Conservation (phyloP, 2,888 invertebrate species). For the Selenia dentaria region DNA sequence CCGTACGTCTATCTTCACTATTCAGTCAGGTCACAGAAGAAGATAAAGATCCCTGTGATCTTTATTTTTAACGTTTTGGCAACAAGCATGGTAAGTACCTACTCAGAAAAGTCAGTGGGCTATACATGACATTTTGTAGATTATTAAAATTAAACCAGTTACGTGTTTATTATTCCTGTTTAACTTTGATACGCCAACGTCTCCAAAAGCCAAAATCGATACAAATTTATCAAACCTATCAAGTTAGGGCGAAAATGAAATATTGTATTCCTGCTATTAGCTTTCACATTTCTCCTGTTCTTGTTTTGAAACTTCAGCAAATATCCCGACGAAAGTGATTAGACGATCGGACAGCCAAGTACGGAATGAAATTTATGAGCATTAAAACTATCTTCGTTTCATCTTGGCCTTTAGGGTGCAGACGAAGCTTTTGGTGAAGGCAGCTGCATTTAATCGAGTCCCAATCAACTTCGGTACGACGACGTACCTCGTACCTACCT, state of each 20-base stretch:
- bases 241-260: conserved; percentile 17
- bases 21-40: too few species aligned
- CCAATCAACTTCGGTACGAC: conserved; percentile 71
- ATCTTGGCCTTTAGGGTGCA: conserved; percentile 66
- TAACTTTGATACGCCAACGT: too few species aligned
- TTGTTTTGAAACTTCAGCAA: conserved; percentile 64
- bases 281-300: conserved; percentile 37
- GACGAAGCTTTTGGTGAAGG: conserved; percentile 53
- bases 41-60: too few species aligned
- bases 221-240: not conserved
- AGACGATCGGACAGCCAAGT: conserved; percentile 66
- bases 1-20: too few species aligned
- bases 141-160: too few species aligned
- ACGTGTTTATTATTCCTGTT: too few species aligned
- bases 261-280: conserved; percentile 19
- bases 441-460: conserved; percentile 79
- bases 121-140: too few species aligned
- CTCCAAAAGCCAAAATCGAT: too few species aligned
- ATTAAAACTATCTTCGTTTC: conserved; percentile 81
- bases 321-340: conserved; percentile 68
- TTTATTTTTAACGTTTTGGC: too few species aligned
- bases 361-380: conserved; percentile 77
- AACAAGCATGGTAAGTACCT: too few species aligned
- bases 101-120: too few species aligned
- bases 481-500: too few species aligned